Percentiles rank a stretch among this genome's conserved stretches.
phyloP scores from a whole-genome alignment of 2,113 vertebrate species.

The Colossoma macropomum region DNA sequence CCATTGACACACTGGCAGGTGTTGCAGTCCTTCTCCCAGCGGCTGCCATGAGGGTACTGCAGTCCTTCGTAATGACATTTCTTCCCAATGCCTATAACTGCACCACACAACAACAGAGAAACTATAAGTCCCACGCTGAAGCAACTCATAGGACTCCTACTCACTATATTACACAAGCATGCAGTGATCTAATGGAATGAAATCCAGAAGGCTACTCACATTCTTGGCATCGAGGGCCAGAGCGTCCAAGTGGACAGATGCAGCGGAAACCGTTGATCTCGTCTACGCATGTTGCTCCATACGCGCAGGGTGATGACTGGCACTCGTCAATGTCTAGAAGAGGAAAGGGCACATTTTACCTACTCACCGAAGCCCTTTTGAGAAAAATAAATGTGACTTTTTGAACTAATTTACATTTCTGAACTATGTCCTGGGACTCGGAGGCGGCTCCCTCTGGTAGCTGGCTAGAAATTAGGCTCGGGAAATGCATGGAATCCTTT shows the following conservation, averaged over 20 bases:
- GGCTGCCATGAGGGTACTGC: conserved; percentile 88
- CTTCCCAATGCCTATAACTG: conserved; percentile 87
- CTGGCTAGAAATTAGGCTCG: conserved; percentile 10
- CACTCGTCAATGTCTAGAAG: conserved; percentile 92
- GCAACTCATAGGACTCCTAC: background rate
- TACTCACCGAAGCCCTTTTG: background rate
- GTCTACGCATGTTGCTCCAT: conserved; percentile 93
- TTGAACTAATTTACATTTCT: conserved; percentile 11
- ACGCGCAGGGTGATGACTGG: conserved; percentile 94
- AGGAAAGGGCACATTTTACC: background rate
- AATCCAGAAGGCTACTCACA: conserved; percentile 74
- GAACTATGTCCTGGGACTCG: background rate
- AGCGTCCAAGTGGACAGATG: conserved; percentile 87
- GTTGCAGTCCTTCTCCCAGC: conserved; percentile 94
- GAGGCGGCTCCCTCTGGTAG: background rate
- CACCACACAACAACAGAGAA: background rate
- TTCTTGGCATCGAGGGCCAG: conserved; percentile 89
- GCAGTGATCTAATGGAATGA: background rate
- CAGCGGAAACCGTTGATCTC: conserved; percentile 94
- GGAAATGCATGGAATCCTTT: conserved; percentile 47
- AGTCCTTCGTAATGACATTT: conserved; percentile 86
- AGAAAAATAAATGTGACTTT: background rate
- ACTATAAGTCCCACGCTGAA: conserved; percentile 7
- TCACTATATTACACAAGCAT: background rate
- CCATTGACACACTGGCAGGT: conserved; percentile 89